A percentile compares a stretch with the other conserved stretches of the same genome.
Conservation (phyloP, 1,140 invertebrate genomes). For the Panulirus ornatus region DNA sequence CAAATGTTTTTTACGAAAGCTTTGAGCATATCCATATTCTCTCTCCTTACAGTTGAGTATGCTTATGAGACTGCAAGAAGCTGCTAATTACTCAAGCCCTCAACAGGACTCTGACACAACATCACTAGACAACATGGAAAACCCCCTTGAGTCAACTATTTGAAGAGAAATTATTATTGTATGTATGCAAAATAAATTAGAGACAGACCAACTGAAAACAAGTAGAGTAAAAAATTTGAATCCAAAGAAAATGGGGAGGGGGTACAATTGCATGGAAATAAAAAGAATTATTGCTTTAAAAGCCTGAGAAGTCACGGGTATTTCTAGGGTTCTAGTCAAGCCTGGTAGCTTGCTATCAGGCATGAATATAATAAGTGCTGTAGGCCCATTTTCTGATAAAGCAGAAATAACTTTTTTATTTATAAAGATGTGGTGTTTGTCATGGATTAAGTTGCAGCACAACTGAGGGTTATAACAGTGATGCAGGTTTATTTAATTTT, state of each 20-base stretch:
- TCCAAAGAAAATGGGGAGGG: too few relatives aligned
- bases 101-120: constrained; percentile 72
- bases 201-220: background rate
- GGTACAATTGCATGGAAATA: background rate
- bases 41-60: constrained; percentile 88
- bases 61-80: constrained; percentile 96
- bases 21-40: constrained; percentile 35
- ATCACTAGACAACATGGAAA: constrained; percentile 74
- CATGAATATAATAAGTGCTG: background rate
- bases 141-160: constrained; percentile 72
- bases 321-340: constrained; percentile 58
- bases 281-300: background rate
- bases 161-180: background rate
- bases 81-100: constrained; percentile 86
- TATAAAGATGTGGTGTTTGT: too few relatives aligned
- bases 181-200: background rate
- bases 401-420: background rate
- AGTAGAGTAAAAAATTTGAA: constrained; percentile 1
- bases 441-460: background rate
- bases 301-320: background rate
- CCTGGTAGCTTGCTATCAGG: constrained; percentile 28
- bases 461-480: background rate
- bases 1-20: background rate
- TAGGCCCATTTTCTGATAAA: background rate
- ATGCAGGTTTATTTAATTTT: background rate